Evolutionary conservation across 1,140 invertebrate genomes (phyloP).

Genomic region (Panulirus ornatus): DNA sequence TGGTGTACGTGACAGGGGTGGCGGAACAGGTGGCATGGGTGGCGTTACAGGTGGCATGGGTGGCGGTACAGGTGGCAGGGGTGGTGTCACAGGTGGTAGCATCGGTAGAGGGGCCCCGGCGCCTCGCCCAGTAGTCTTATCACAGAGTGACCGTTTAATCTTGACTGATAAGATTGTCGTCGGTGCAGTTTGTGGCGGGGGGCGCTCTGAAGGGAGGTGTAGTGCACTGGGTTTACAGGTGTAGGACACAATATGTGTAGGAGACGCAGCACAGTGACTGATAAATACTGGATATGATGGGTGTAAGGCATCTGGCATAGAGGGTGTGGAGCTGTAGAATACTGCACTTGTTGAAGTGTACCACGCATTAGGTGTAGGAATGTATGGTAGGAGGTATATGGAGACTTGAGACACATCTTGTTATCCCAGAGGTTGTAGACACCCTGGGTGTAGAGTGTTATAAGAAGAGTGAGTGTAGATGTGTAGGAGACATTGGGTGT

Average conservation of each 20-base stretch:
- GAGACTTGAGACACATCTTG: no score
- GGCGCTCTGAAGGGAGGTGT: not conserved
- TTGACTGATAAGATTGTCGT: conserved; percentile 27
- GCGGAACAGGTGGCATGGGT: not conserved
- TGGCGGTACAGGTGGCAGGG: not conserved
- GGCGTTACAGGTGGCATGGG: not conserved
- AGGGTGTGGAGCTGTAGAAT: no score
- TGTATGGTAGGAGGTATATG: no score
- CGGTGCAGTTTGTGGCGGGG: not conserved
- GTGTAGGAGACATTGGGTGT: no score
- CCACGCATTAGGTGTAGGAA: no score
- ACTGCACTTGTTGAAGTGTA: no score
- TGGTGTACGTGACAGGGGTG: not conserved
- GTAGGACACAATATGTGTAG: not conserved
- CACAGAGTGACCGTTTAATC: conserved; percentile 17
- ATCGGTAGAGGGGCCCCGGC: no score
- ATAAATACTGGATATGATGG: not conserved
- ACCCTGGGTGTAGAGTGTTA: no score
- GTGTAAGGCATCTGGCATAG: no score
- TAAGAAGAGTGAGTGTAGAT: no score
- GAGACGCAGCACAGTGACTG: not conserved
- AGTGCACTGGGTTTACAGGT: not conserved
- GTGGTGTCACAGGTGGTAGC: not conserved
- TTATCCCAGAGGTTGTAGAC: no score
- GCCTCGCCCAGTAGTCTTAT: conserved; percentile 23